Conservation (phyloP, 2,797 vertebrate species). For the Xyrichtys novacula region DNA sequence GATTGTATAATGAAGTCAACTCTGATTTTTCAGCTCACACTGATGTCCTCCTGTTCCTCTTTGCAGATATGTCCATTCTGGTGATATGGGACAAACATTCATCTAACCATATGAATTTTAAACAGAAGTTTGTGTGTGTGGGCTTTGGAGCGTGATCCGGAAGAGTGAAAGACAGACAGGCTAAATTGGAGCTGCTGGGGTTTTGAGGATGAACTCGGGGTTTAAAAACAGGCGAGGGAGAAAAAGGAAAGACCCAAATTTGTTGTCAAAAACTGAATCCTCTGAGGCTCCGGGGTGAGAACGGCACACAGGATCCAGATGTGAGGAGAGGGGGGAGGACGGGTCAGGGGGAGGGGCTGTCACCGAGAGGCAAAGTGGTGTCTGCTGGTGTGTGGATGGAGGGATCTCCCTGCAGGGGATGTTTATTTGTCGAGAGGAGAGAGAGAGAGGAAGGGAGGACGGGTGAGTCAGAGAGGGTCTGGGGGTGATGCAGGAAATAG, state of each 20-base stretch:
- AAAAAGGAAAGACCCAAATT: slow-evolving; percentile 48
- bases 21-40: too few species aligned
- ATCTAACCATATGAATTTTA: slow-evolving; percentile 66
- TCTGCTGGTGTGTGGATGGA: slow-evolving; percentile 43
- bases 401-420: slow-evolving; percentile 3
- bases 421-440: slow-evolving; percentile 15
- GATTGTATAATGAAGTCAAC: too few species aligned
- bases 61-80: slow-evolving; percentile 44
- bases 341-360: slow-evolving; percentile 35
- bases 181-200: slow-evolving; percentile 72
- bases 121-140: slow-evolving; percentile 41
- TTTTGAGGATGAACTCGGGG: slow-evolving; percentile 62
- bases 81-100: slow-evolving; percentile 50
- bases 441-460: background rate
- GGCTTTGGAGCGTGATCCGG: slow-evolving; percentile 17
- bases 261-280: slow-evolving; percentile 45
- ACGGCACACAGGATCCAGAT: slow-evolving; percentile 47
- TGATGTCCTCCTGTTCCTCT: slow-evolving; percentile 38
- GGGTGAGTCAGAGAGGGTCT: slow-evolving; percentile 32
- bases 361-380: slow-evolving; percentile 27
- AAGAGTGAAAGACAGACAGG: slow-evolving; percentile 70
- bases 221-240: slow-evolving; percentile 56
- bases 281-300: background rate
- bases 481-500: slow-evolving; percentile 36
- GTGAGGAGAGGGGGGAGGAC: slow-evolving; percentile 45